phyloP scores from a whole-genome alignment of 2,797 vertebrate genomes.

The Melopsittacus undulatus region DNA sequence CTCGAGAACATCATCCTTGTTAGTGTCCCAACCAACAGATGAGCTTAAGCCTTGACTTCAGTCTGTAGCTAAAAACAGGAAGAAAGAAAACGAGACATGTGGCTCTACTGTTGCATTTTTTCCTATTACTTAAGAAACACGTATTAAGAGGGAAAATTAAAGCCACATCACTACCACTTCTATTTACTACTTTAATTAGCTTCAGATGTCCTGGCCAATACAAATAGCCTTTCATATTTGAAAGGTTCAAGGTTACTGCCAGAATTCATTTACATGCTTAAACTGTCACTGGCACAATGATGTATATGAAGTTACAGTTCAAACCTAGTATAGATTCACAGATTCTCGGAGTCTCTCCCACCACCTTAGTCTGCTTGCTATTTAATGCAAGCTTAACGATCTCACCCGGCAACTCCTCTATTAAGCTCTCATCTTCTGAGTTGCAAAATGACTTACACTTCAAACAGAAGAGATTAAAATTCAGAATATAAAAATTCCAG shows the following conservation, averaged over 20 bases:
- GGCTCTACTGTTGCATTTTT: neutral
- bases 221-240: neutral
- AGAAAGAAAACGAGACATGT: neutral
- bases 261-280: neutral
- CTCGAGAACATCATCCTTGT: neutral
- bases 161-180: neutral
- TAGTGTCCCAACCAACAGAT: neutral
- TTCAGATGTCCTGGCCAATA: neutral
- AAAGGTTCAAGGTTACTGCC: neutral
- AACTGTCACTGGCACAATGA: neutral
- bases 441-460: neutral
- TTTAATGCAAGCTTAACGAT: neutral
- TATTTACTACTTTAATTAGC: constrained; percentile 20
- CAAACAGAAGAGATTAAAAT: neutral
- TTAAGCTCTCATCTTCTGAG: neutral
- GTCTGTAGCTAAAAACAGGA: neutral
- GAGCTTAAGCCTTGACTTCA: neutral
- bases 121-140: constrained; percentile 10
- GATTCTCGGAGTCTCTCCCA: neutral
- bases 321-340: neutral
- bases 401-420: neutral
- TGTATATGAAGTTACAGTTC: neutral
- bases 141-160: constrained; percentile 13
- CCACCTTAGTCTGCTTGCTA: neutral
- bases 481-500: neutral